Evolutionary conservation across 2,888 invertebrate genomes (phyloP), one percentile per base, ranked within the genome.

Genomic region (Drosophila quinaria): DNA sequence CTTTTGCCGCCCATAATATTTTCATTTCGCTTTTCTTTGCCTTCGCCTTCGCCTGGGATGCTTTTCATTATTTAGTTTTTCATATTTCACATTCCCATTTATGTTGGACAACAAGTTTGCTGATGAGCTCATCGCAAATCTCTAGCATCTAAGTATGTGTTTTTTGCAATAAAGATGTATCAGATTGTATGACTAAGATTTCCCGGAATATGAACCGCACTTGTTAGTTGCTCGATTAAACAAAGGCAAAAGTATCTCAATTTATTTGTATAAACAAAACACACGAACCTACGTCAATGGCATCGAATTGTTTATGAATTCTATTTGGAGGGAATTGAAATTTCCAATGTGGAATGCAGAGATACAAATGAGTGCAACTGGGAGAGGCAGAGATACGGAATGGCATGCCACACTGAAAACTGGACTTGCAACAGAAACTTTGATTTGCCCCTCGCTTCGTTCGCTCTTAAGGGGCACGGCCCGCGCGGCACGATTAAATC

Each of bases 21-120:
- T 83, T 88, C 77, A 86, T 88, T 83, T 84, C 76, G 63, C 63
- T 65, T 65, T 62, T 70, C 73, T 60, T 68, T 68, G 65, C 70
- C 68, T 64, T 25, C 55, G 58, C 25, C 62, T 42, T 25, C 55
- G 58, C 25, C 62, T 42, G 31, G 59, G 47, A 39, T 58, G 63
- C 41, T 85, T 85, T 85, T 85, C 87, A 89, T 85, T 89, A 89
- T 84, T 80, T 81, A 74, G 74, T 70, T 78, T 74, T 87, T 85
- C 79, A 89, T 89, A 89, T 89, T 87, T 87, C 85, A 78, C 73
- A 84, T 87, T 87, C 75, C 76, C 80, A 74, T 83, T 73, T 65
- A 67, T 46, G 61, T 31, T 54, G 19, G 22, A 46, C 37, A 29
- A 54, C 49, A n/a, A n/a, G n/a, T n/a, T n/a, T 31, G 11, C 60